A percentile compares a stretch with the other conserved stretches of the same genome.
Evolutionary conservation across 2,888 invertebrate species (phyloP).

Genomic region (Strigamia crassipes): DNA sequence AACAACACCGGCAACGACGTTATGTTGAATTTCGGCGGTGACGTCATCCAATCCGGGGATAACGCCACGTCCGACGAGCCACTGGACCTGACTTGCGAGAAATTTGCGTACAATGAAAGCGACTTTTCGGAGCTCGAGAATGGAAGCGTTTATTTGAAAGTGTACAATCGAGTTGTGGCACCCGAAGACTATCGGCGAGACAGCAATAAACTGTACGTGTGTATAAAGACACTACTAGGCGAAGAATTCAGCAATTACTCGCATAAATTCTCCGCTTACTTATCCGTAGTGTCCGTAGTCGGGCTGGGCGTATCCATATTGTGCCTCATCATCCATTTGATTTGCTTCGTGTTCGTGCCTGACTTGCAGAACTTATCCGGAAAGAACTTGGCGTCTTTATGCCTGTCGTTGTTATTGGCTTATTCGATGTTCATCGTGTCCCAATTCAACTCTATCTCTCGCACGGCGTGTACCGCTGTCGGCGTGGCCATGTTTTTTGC

Average conservation of each 20-base stretch:
- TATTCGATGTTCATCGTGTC: slow-evolving; percentile 61
- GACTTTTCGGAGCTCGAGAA: slow-evolving; percentile 49
- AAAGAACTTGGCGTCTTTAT: slow-evolving; percentile 63
- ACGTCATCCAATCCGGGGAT: not conserved
- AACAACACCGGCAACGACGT: not conserved
- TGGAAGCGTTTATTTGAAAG: slow-evolving; percentile 49
- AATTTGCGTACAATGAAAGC: slow-evolving; percentile 45
- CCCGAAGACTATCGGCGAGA: slow-evolving; percentile 27
- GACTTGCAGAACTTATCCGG: slow-evolving; percentile 63
- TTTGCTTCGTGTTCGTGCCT: slow-evolving; percentile 61
- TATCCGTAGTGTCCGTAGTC: slow-evolving; percentile 61
- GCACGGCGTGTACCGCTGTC: slow-evolving; percentile 57
- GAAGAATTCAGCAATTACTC: slow-evolving; percentile 56
- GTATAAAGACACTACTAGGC: slow-evolving; percentile 54
- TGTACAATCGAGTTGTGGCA: slow-evolving; percentile 49
- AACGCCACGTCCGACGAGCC: not conserved
- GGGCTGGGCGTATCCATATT: slow-evolving; percentile 62
- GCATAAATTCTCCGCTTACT: slow-evolving; percentile 55
- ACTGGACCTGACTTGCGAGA: slow-evolving; percentile 9
- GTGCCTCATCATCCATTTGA: slow-evolving; percentile 61
- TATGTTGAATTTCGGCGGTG: not conserved
- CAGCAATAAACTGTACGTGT: slow-evolving; percentile 56
- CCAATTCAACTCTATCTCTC: slow-evolving; percentile 55
- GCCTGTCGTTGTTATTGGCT: slow-evolving; percentile 61
- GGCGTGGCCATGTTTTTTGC: slow-evolving; percentile 62